Percentiles rank a stretch among this genome's conserved stretches.
Evolutionary conservation across 2,888 invertebrate species (phyloP).

Genomic region (Phania funesta): DNA sequence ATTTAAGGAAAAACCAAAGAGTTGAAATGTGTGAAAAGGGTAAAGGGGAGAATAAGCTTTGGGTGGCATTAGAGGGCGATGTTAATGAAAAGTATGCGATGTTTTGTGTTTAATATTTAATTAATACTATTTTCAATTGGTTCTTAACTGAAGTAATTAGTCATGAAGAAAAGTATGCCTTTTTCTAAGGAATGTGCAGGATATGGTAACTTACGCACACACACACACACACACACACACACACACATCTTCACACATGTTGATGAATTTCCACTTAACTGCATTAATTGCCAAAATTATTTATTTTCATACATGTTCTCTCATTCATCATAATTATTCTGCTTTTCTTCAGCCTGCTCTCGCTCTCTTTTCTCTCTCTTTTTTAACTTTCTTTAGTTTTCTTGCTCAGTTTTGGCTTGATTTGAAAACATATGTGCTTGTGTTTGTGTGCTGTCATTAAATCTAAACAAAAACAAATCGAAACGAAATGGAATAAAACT

Average conservation of each 20-base stretch:
- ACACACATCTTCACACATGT: no score
- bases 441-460: neutral
- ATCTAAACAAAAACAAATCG: conserved; percentile 38
- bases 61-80: neutral
- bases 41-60: neutral
- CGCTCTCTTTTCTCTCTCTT: neutral
- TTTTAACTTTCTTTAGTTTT: neutral
- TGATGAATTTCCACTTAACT: neutral
- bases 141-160: neutral
- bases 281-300: conserved; percentile 16
- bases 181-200: neutral
- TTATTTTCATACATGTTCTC: neutral
- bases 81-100: conserved; percentile 33
- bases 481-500: conserved; percentile 55
- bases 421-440: neutral
- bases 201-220: no score
- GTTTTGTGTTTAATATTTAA: conserved; percentile 38
- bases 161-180: neutral
- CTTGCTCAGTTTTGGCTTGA: neutral
- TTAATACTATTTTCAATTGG: neutral
- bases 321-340: neutral
- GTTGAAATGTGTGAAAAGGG: neutral
- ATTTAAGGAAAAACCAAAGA: neutral
- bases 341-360: neutral
- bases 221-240: no score